Evolutionary conservation across 2,797 vertebrate genomes (phyloP), one percentile per base, ranked within the genome.

Genomic region (Halcyon leucocephala): DNA sequence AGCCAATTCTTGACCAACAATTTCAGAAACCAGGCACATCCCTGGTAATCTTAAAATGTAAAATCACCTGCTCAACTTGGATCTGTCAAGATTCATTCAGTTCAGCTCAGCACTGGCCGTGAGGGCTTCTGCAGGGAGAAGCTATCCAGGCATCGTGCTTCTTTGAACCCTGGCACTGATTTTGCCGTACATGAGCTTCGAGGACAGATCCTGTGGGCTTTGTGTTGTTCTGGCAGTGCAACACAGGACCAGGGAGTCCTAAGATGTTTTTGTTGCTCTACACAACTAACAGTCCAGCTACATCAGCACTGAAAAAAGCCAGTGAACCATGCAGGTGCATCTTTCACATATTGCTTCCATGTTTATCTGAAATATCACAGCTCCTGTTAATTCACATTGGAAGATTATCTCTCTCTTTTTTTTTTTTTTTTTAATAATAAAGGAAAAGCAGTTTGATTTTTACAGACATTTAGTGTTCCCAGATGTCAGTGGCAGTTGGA

Each of bases 221-320:
- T 8, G 15, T 11, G 1, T 5, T n/a, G 11, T 15, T n/a, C 8
- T 12, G 3, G 31, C 54, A 8, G 19, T 58, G 33, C 39, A 35
- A 3, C 35, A 16, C 51, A 29, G 26, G 44, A 4, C 7, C 26
- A 31, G 25, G 55, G 35, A 46, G 19, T 29, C 26, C 39, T 6
- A 5, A 49, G 13, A 14, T 2, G 0, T 26, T 52, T 77, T 66
- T 71, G 11, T 15, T 1, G 0, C 58, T 48, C 42, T 55, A 0
- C 1, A 2, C 17, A 20, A 24, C 54, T 65, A 24, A 41, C 1
- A 4, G 49, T 84, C 46, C 31, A 51, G 25, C 37, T 41, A 24
- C 33, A 41, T 14, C n/a, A 86, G n/a, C 41, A 18, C 33, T 54
- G 24, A 41, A 39, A 70, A 49, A 46, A 49, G 14, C 15, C 18